Base-by-base conservation (phyloP, 1,140 invertebrate species). In the Venustaconcha ellipsiformis region DNA sequence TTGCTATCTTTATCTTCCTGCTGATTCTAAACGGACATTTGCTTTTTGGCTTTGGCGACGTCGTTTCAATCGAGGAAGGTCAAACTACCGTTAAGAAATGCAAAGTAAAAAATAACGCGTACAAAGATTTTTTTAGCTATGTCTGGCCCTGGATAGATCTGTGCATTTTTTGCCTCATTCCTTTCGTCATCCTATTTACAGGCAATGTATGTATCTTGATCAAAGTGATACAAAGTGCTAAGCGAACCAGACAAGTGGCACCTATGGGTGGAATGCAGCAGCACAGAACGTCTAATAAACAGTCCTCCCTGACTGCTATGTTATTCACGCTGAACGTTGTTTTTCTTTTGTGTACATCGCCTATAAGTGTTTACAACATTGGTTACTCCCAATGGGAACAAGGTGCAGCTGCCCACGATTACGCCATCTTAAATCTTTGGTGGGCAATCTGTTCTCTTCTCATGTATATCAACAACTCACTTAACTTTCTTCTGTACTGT, bases 401-500 rank as follows among this genome's bases (percentile, higher is more conserved):
- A 64, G 70, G 57, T 8, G 62, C 63, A 18, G 58, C 72, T 11
- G 58, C 75, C 30, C 20, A 37, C 20, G 23, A 55, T 14, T 67
- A 72, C 20, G 64, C 60, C 20, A 58, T 72, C 14, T 65, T 72
- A 57, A 70, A 77, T 57, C 75, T 70, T 12, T 77, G 70, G 75
- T 82, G 72, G 59, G 73, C 81, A 1, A 56, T 80, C n/a, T 76
- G 80, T 14, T 81, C 78, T 37, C 37, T 84, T 13, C 30, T 83
- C 1, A 77, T 80, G 76, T 86, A 85, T 72, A 56, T 77, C 11
- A 86, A 86, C 64, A 84, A 84, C 70, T 74, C 76, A 56, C 70
- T 78, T 17, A 87, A 87, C 69, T 87, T 87, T 64, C 68, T 85
- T 58, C 60, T 87, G 17, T 87, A 87, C 70, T 84, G 82, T 63